phyloP scores from a whole-genome alignment of 2,888 invertebrate species.

The Drosophila longiperda region DNA sequence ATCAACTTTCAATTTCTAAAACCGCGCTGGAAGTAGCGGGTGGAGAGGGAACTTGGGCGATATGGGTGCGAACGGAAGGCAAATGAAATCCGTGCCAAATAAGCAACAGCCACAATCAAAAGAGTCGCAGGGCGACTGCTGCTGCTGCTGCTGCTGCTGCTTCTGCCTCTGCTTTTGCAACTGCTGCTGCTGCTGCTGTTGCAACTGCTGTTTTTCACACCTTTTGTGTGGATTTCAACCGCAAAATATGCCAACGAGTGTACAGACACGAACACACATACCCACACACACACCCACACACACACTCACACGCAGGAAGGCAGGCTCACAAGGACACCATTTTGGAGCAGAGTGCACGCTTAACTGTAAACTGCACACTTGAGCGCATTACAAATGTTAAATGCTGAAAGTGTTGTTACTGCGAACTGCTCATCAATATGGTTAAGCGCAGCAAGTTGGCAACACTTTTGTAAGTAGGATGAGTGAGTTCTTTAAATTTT shows the following conservation, averaged over 20 bases:
- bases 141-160: constrained; percentile 27
- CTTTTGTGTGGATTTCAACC: constrained; percentile 57
- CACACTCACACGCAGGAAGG: background rate
- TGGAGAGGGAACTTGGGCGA: rapidly evolving
- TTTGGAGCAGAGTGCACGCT: constrained; percentile 11
- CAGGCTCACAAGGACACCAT: constrained; percentile 7
- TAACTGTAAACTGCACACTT: constrained; percentile 37
- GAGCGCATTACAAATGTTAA: constrained; percentile 45
- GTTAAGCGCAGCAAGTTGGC: background rate
- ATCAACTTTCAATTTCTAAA: constrained; percentile 60
- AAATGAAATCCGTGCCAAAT: constrained; percentile 65
- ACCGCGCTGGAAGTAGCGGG: background rate
- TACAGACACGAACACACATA: constrained; percentile 10
- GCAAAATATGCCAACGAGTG: constrained; percentile 49
- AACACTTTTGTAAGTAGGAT: background rate
- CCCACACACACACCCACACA: background rate
- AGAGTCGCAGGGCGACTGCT: constrained; percentile 39
- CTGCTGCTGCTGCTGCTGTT: background rate
- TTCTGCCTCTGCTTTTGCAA: constrained; percentile 20
- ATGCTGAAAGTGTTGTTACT: background rate
- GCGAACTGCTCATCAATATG: constrained; percentile 1
- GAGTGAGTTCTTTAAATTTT: background rate
- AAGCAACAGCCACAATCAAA: constrained; percentile 62
- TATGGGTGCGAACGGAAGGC: constrained; percentile 18
- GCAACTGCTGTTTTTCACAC: constrained; percentile 52